Base-by-base conservation (phyloP, 2,888 invertebrate genomes). In the Stenodera caucasica region DNA sequence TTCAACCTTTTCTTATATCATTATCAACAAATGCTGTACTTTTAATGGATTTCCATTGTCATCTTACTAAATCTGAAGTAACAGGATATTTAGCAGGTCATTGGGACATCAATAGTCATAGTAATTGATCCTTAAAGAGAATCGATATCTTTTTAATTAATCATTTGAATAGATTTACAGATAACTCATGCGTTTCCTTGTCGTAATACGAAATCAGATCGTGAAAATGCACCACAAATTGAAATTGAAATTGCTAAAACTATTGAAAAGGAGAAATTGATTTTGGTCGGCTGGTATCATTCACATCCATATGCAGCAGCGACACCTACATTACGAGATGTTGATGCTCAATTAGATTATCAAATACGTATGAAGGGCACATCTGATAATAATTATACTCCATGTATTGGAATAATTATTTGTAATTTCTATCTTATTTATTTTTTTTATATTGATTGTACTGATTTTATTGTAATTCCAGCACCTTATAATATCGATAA, bases 41-140 rank as follows among this genome's bases (percentile, higher is more conserved):
- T 18, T 84, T 96, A 62, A 90, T 96, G 75, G 96, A 97, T 80
- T 91, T 97, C 71, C 97, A 97, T 78, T 93, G 94, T 75, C 96
- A 97, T 80, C 84, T 97, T 70, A 94, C 92, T n/a, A 91, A 90
- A 75, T 91, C 91, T 71, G 97, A 97, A 83, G 93, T 96, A 12
- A 93, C 94, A 75, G 98, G 98, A n/a, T 98, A 97, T 79, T 82
- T 98, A 54, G 97, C 92, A 54, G 97, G 98, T 3, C 90, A 90
- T 60, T 98, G 97, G 97, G 97, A 97, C 81, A 88, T 94, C 56
- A 94, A 93, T 78, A 88, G 89, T 64, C 96, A 97, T 75, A 94
- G 96, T 96, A 86, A 40, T 40, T 23, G 90, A 63, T 50, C 37
- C 32, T 18, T 32, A 26, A 60, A 21, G n/a, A 18, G 29, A 49